Conservation (phyloP, 2,888 invertebrate genomes). For the Conchocele bisecta region DNA sequence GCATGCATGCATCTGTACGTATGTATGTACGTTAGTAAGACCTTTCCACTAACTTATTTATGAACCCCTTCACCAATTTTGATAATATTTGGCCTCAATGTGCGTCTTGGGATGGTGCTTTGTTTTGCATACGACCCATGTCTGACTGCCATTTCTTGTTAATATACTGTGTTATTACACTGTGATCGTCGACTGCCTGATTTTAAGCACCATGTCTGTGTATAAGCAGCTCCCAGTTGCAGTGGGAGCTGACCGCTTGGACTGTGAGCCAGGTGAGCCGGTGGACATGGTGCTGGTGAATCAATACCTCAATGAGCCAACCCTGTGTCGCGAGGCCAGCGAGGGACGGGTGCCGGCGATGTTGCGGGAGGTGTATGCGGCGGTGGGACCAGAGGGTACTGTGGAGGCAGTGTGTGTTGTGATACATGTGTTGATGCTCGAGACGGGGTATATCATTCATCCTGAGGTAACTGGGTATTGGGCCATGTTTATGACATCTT, state of each 20-base stretch:
- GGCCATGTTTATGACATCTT: too few species aligned
- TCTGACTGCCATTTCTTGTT: too few species aligned
- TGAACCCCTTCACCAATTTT: too few species aligned
- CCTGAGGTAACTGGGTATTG: constrained; percentile 4
- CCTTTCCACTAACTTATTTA: too few species aligned
- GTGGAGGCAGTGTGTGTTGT: constrained; percentile 64
- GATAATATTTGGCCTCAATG: too few species aligned
- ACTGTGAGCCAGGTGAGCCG: constrained; percentile 10
- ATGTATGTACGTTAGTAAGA: too few species aligned
- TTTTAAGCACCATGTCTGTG: not conserved
- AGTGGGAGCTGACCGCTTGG: not conserved
- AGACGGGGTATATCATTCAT: constrained; percentile 60
- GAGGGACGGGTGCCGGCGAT: constrained; percentile 59
- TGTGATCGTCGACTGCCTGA: too few species aligned
- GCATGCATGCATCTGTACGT: too few species aligned
- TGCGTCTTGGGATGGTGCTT: too few species aligned
- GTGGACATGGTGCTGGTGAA: constrained; percentile 58
- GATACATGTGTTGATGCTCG: constrained; percentile 71
- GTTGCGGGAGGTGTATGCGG: constrained; percentile 54
- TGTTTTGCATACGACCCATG: too few species aligned
- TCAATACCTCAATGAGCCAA: constrained; percentile 66
- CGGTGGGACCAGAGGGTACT: constrained; percentile 24
- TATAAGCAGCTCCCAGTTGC: not conserved
- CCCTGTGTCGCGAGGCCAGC: constrained; percentile 64
- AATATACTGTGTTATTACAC: too few species aligned